Percentiles rank a stretch among this genome's conserved stretches.
Conservation (phyloP, 2,113 vertebrate species). For the Myocastor coypus region DNA sequence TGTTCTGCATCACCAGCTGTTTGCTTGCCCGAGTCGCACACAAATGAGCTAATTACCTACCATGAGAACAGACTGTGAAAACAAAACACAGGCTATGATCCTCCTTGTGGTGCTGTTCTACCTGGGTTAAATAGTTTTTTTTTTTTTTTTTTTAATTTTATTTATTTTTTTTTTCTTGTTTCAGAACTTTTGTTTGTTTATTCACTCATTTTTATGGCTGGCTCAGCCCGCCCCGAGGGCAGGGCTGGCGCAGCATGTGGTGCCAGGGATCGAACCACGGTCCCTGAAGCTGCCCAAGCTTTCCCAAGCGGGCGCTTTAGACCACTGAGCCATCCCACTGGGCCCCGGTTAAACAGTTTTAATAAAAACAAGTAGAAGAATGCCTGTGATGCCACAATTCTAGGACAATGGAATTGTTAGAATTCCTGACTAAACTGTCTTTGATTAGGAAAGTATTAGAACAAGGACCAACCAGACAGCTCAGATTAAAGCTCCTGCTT, state of each 20-base stretch:
- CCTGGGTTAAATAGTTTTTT: background rate
- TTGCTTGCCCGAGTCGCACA: background rate
- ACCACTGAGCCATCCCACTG: no score
- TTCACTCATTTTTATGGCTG: no score
- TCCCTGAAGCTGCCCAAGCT: no score
- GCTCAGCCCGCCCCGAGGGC: no score
- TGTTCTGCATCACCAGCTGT: background rate
- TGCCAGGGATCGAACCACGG: no score
- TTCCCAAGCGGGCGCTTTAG: no score
- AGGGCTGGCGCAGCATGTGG: no score
- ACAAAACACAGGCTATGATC: background rate
- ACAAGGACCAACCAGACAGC: background rate
- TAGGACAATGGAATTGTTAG: background rate
- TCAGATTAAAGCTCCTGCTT: no score
- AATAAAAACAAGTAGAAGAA: background rate
- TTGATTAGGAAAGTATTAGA: background rate
- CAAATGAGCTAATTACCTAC: conserved; percentile 65
- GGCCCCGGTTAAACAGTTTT: background rate
- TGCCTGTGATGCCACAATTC: background rate
- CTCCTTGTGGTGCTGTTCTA: background rate
- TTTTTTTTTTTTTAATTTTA: no score
- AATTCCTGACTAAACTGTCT: background rate
- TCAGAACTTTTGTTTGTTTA: no score
- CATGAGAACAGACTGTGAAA: background rate
- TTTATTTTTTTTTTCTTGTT: no score